A percentile compares a stretch with the other conserved stretches of the same genome.
phyloP scores from a whole-genome alignment of 2,113 vertebrate species.

The Cercopithecus mona region DNA sequence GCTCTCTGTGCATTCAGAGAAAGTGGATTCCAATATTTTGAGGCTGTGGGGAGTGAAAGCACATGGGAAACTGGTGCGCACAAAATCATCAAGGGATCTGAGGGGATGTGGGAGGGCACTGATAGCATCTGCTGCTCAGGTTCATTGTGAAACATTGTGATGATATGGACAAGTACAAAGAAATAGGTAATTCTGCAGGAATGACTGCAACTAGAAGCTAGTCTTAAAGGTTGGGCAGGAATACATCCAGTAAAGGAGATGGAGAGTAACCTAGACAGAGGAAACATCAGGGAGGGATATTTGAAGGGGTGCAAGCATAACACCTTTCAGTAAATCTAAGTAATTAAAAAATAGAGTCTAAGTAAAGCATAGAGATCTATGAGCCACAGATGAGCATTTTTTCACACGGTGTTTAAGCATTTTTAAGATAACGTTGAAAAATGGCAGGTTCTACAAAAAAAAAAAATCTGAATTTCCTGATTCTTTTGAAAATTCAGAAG shows the following conservation, averaged over 20 bases:
- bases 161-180: neutral
- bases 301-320: neutral
- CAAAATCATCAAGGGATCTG: neutral
- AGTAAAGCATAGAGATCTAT: neutral
- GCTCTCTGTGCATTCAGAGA: neutral
- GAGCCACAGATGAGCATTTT: neutral
- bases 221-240: neutral
- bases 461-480: neutral
- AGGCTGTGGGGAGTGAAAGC: neutral
- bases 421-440: conserved; percentile 4
- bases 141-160: neutral
- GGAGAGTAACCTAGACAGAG: neutral
- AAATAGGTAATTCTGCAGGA: neutral
- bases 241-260: neutral
- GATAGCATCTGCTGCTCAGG: neutral
- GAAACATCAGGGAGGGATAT: neutral
- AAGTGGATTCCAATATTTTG: neutral
- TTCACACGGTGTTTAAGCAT: neutral
- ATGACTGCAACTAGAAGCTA: neutral
- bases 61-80: neutral
- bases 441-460: neutral
- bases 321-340: neutral
- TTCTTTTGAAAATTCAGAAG: neutral
- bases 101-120: neutral
- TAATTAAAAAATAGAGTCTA: neutral